Conservation (phyloP, 2,797 vertebrate genomes). For the Brachyrhaphis roseni region DNA sequence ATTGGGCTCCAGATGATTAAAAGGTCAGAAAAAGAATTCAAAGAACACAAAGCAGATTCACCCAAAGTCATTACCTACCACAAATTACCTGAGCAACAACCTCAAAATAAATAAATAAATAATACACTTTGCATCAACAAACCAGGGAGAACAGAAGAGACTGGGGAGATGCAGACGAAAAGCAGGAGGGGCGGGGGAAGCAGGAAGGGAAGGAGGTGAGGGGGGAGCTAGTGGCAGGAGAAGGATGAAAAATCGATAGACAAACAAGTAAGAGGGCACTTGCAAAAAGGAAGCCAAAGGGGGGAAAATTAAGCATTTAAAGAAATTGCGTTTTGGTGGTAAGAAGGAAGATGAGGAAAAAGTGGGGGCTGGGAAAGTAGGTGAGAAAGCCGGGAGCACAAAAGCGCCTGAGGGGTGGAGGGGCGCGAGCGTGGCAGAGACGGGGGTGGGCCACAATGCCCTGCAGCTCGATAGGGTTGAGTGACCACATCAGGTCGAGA, state of each 20-base stretch:
- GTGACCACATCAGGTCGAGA: constrained; percentile 80
- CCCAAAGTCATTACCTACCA: constrained; percentile 93
- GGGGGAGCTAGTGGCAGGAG: constrained; percentile 57
- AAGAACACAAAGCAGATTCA: constrained; percentile 89
- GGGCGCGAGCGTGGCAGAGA: constrained; percentile 60
- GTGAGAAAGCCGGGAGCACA: constrained; percentile 54
- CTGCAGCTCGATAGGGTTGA: constrained; percentile 82
- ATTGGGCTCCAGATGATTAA: constrained; percentile 57
- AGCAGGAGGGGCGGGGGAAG: constrained; percentile 31
- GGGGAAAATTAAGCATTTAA: constrained; percentile 80
- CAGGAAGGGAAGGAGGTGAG: constrained; percentile 16
- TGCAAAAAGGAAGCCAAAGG: constrained; percentile 74
- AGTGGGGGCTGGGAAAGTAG: constrained; percentile 4
- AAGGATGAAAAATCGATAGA: constrained; percentile 82
- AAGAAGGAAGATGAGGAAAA: constrained; percentile 55
- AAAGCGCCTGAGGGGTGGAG: constrained; percentile 69
- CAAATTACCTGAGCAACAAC: constrained; percentile 94
- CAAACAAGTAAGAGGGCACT: constrained; percentile 77
- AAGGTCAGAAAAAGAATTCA: constrained; percentile 80
- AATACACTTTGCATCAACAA: constrained; percentile 73
- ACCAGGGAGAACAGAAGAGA: constrained; percentile 50
- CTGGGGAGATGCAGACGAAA: constrained; percentile 55
- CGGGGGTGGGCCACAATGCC: constrained; percentile 75
- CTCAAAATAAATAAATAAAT: constrained; percentile 81
- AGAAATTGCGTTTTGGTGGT: constrained; percentile 74